Base-by-base conservation (phyloP, 2,113 vertebrate species). In the Clarias macrocephalus region DNA sequence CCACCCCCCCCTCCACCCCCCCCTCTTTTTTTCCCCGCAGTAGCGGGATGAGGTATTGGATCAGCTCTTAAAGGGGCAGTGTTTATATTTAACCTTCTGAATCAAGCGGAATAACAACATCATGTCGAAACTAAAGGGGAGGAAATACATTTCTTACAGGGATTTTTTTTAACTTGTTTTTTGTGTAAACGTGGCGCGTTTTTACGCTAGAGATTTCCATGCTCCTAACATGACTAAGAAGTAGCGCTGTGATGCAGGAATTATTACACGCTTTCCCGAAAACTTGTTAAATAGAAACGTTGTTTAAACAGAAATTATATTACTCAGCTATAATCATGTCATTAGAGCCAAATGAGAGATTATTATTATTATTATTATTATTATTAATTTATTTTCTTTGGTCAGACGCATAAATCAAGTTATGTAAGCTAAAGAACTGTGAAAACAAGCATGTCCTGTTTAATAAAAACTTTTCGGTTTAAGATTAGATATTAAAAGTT, bases 21-120 rank as follows among this genome's bases (percentile, higher is more conserved):
- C 21, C 13, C 60, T 56, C 48, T 83, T 60, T 28, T 60, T 68
- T 6, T 19, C 23, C 33, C 15, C 21, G 7, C 80, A 73, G 66
- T 89, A 23, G 66, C 87, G 88, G 88, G 85, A 80, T 75, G 90
- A 91, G 88, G 92, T 60, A 86, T 91, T 88, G 88, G 85, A 87
- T 54, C 86, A 84, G 86, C 28, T 82, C 68, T 82, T 87, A 86
- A 82, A 72, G 33, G 33, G 65, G 56, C 70, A 63, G 84, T 25
- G 13, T 56, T 68, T 56, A 72, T 16, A 48, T 81, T 81, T 37
- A 18, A 70, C 8, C 81, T 54, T 42, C 19, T 42, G 9, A 25
- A 62, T 30, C 57, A 62, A 81, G 79, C 15, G 28, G 77, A 80
- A 80, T 60, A 59, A 59, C 30, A 33, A 33, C n/a, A 33, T 33